Base-by-base conservation (phyloP, 2,113 vertebrate species). In the Gymnorhina tibicen region DNA sequence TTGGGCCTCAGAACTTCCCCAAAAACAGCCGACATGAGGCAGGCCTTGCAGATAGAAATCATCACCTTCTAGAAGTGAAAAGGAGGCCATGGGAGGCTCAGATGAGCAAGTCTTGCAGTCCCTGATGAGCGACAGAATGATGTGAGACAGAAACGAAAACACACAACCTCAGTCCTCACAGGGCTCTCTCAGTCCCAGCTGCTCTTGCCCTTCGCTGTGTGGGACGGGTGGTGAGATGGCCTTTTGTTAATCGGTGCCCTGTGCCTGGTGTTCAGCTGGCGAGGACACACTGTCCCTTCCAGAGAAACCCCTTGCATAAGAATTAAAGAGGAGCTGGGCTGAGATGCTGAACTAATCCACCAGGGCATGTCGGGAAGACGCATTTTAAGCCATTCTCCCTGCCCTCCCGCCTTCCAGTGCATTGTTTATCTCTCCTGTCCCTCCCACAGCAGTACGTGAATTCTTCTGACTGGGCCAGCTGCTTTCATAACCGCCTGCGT, bases 251-350 rank as follows among this genome's bases (percentile, higher is more conserved):
- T 74, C 8, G 0, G 49, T 70, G 64, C 87, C 84, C 87, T 19
- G 79, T 82, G 91, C 66, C 82, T 53, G 85, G 66, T 3, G 41
- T 50, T 95, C 82, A 77, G 93, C 87, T 90, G 87, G 53, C 4
- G 4, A 89, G 95, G 91, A 97, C 94, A 97, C 70, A 56, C 93
- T 96, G 96, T 96, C 87, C 91, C 93, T 96, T 93, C 66, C 64
- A 75, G 91, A 93, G 92, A 93, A 97, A 88, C 67, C 95, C 88
- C 91, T 97, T 97, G 96, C 95, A 96, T 97, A 97, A 97, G 95
- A 96, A 97, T 96, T 93, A 97, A 94, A 96, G 92, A 91, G 90
- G 81, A 96, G 93, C 94, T 49, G 73, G 79, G 87, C 84, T 93
- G 94, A 95, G 85, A 96, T 94, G 94, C 93, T 96, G 83, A 96